Conservation (phyloP, 2,888 invertebrate species). For the Silvanus unidentatus region DNA sequence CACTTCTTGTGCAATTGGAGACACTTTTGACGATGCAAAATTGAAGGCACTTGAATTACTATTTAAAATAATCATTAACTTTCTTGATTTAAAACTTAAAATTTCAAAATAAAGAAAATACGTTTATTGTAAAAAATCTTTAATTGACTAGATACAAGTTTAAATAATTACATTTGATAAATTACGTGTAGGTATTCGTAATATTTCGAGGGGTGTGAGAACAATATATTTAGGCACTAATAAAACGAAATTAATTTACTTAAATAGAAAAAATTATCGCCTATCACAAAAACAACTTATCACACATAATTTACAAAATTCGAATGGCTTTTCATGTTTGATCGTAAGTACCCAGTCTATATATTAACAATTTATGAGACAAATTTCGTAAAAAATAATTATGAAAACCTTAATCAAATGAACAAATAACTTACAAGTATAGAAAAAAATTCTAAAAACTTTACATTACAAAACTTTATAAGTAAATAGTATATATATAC, state of each 20-base stretch:
- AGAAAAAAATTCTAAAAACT: conserved; percentile 10
- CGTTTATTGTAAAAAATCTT: conserved; percentile 14
- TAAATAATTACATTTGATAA: conserved; percentile 2
- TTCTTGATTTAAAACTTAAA: no score
- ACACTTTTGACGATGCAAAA: no score
- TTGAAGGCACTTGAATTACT: no score
- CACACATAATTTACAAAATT: conserved; percentile 23
- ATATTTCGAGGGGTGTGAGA: neutral
- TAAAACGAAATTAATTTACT: neutral
- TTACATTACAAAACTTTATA: neutral
- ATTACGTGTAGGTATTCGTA: neutral
- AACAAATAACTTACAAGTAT: conserved; percentile 13
- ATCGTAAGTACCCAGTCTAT: conserved; percentile 29
- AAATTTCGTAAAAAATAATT: neutral
- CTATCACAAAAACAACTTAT: conserved; percentile 27
- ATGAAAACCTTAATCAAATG: conserved; percentile 3
- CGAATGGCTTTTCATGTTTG: conserved; percentile 20
- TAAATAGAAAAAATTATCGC: conserved; percentile 7
- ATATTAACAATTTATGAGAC: neutral
- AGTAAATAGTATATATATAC: neutral
- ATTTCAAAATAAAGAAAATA: no score
- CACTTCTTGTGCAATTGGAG: neutral
- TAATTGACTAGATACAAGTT: conserved; percentile 29
- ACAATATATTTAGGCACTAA: no score
- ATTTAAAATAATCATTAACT: no score